phyloP scores from a whole-genome alignment of 2,797 vertebrate species.

The Sphaeramia orbicularis region DNA sequence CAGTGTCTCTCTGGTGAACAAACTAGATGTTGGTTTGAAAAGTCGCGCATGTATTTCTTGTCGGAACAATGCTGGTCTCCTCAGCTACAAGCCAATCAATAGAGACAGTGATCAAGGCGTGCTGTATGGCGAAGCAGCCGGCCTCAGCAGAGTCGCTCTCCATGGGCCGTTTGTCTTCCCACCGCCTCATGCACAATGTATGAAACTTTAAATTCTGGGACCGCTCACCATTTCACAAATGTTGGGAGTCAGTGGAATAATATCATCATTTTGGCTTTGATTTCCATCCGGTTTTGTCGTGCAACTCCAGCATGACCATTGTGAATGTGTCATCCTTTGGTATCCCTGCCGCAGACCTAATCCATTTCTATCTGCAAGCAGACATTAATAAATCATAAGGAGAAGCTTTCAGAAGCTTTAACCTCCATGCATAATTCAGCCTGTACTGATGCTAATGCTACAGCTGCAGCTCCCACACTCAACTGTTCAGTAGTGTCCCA shows the following conservation, averaged over 20 bases:
- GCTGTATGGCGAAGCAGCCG: conserved; percentile 6
- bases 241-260: conserved; percentile 32
- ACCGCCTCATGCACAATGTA: conserved; percentile 26
- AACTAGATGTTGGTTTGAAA: not conserved
- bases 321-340: conserved; percentile 50
- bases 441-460: conserved; percentile 61
- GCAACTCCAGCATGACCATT: conserved; percentile 27
- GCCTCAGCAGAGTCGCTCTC: not conserved
- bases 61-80: not conserved
- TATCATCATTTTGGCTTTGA: conserved; percentile 36
- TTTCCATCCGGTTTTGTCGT: conserved; percentile 27
- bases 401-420: conserved; percentile 71
- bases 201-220: conserved; percentile 34
- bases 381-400: conserved; percentile 75
- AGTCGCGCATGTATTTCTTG: no score
- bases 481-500: conserved; percentile 59
- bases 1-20: not conserved
- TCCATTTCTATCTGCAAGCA: conserved; percentile 58
- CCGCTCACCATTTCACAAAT: conserved; percentile 33
- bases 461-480: conserved; percentile 56
- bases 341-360: conserved; percentile 50
- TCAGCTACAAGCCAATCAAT: not conserved
- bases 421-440: conserved; percentile 75
- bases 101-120: not conserved
- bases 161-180: not conserved